Evolutionary conservation across 1,140 invertebrate genomes (phyloP).

Genomic region (Aradophagus sp.): DNA sequence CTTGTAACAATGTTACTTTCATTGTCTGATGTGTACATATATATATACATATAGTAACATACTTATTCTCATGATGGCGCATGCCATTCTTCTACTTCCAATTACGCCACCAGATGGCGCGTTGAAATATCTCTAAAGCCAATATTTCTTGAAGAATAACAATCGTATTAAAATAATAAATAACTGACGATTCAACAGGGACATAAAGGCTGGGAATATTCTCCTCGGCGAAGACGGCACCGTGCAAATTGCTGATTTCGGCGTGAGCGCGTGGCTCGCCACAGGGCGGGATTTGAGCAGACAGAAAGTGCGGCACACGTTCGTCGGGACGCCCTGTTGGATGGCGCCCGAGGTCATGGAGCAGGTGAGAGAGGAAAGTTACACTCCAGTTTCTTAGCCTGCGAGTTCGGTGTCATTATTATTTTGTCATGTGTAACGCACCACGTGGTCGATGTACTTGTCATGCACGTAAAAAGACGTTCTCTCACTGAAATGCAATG

Average conservation of each 20-base stretch:
- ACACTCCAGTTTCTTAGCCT: conserved; percentile 75
- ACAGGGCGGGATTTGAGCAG: conserved; percentile 92
- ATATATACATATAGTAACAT: no score
- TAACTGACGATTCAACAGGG: conserved; percentile 76
- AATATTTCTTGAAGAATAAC: no score
- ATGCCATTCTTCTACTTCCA: no score
- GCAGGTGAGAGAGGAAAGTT: conserved; percentile 83
- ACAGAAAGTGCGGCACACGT: conserved; percentile 91
- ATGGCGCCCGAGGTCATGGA: conserved; percentile 99
- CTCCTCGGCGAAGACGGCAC: conserved; percentile 97
- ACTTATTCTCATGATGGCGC: no score
- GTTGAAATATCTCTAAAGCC: no score
- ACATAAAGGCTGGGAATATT: conserved; percentile 99
- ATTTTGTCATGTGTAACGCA: conserved; percentile 41
- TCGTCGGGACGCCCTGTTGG: conserved; percentile 99
- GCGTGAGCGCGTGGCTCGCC: conserved; percentile 94
- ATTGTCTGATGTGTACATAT: no score
- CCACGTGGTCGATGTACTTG: conserved; percentile 31
- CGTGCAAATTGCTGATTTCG: conserved; percentile 97
- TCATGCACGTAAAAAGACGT: conserved; percentile 40
- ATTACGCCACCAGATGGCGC: no score
- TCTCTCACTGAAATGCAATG: no score
- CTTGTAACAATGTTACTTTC: no score
- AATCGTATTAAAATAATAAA: no score
- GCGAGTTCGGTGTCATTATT: conserved; percentile 66